A percentile compares a stretch with the other conserved stretches of the same genome.
phyloP scores from a whole-genome alignment of 2,888 invertebrate genomes.

The Platypus cylindrus region DNA sequence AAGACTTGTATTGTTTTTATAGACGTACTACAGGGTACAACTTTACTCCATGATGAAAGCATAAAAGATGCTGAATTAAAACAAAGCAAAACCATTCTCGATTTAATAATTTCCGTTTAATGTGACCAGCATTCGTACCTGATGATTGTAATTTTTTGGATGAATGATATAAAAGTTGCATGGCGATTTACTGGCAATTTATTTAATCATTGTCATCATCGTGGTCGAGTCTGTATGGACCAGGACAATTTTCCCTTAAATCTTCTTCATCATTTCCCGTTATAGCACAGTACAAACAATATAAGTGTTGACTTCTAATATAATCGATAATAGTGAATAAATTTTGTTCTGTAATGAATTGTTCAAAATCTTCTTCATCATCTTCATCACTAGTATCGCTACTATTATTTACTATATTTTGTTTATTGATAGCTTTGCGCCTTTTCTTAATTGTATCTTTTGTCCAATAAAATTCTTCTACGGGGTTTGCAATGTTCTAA shows the following conservation, averaged over 20 bases:
- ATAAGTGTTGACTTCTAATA: conserved; percentile 54
- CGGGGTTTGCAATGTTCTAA: conserved; percentile 38
- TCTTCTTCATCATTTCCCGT: conserved; percentile 51
- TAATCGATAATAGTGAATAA: conserved; percentile 37
- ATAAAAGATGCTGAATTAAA: too few species aligned
- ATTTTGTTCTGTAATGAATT: conserved; percentile 30
- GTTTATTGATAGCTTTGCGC: conserved; percentile 22
- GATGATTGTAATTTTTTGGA: too few species aligned
- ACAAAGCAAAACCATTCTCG: too few species aligned
- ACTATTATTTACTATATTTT: too few species aligned
- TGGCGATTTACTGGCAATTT: background rate
- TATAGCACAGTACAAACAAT: conserved; percentile 71
- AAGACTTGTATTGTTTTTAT: too few species aligned
- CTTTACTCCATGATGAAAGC: too few species aligned
- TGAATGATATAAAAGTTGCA: conserved; percentile 1
- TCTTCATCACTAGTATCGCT: conserved; percentile 24
- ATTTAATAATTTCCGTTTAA: too few species aligned
- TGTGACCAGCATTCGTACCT: too few species aligned
- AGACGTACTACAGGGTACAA: too few species aligned
- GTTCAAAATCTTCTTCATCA: conserved; percentile 25
- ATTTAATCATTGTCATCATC: conserved; percentile 24
- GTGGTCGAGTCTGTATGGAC: conserved; percentile 50
- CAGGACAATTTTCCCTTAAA: conserved; percentile 51
- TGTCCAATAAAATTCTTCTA: conserved; percentile 48
- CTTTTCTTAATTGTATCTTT: conserved; percentile 29